Conservation (phyloP, 2,888 invertebrate genomes). For the Agrochola circellaris region DNA sequence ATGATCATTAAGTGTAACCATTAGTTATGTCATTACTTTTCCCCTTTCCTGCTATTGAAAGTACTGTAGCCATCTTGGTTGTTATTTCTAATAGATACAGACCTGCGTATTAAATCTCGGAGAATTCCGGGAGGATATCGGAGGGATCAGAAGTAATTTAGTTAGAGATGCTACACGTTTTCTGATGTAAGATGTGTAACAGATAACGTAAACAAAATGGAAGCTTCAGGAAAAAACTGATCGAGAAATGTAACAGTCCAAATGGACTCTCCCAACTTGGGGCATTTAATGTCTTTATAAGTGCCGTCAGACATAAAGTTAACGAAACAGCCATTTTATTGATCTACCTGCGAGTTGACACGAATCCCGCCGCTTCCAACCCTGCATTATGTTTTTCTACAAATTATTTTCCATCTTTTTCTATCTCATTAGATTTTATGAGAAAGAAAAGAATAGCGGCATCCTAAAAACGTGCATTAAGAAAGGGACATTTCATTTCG, state of each 20-base stretch:
- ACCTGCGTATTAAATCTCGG: slow-evolving; percentile 17
- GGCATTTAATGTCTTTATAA: slow-evolving; percentile 90
- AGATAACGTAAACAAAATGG: slow-evolving; percentile 72
- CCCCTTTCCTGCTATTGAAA: slow-evolving; percentile 56
- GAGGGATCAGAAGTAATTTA: slow-evolving; percentile 43
- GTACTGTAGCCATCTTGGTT: slow-evolving; percentile 33
- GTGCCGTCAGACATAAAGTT: slow-evolving; percentile 86
- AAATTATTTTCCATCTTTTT: slow-evolving; percentile 82
- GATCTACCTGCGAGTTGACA: slow-evolving; percentile 89
- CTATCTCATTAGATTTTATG: slow-evolving; percentile 47
- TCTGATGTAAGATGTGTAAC: slow-evolving; percentile 69
- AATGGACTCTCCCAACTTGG: slow-evolving; percentile 78
- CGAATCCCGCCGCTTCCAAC: slow-evolving; percentile 83
- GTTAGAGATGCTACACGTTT: slow-evolving; percentile 39
- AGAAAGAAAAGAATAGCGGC: slow-evolving; percentile 72
- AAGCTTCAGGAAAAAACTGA: slow-evolving; percentile 62
- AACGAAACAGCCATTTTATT: slow-evolving; percentile 89
- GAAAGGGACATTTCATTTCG: slow-evolving; percentile 86
- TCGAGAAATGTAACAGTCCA: slow-evolving; percentile 71
- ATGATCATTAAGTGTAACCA: slow-evolving; percentile 71
- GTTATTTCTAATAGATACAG: slow-evolving; percentile 40
- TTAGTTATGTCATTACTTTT: slow-evolving; percentile 66
- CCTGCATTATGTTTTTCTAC: slow-evolving; percentile 88
- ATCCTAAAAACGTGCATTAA: slow-evolving; percentile 80
- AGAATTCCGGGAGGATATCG: slow-evolving; percentile 37